Base-by-base conservation (phyloP, 23 tunicate genomes). In the Clavelina lepadiformis region DNA sequence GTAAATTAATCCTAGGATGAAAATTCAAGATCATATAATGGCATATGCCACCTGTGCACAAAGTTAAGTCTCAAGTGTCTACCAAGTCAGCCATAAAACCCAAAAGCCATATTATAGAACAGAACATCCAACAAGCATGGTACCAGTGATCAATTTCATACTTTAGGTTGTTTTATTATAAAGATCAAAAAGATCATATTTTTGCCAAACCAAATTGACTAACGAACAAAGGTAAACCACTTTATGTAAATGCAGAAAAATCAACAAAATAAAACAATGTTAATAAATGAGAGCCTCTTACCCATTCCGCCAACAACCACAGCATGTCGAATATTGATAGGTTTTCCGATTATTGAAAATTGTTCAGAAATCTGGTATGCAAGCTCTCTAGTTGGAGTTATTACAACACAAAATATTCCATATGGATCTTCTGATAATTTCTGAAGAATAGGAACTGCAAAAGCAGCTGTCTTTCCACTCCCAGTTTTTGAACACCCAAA, bases 381-480 rank as follows among this genome's bases (percentile, higher is more conserved):
- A 4, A 94, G 78, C 56, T 94, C 99, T 56, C 99, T 67, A 22
- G 99, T 86, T 33, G 99, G 99, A 20, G 95, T 94, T 0, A 94
- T 57, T 11, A 94, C 91, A 11, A 94, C 73, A 62, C 91, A 82
- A 56, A 86, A 94, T 27, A 94, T 67, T 27, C 99, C 99, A 69
- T 73, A 86, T 0, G 95, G 99, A 80, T 94, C 99, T 65, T 76
- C 95, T n/a, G 95, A 76, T 2, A 94, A 52, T 37, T 86, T 86
- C 36, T 94, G 95, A 41, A 94, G 66, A 33, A 94, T 63, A 31
- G 99, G 99, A 23, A 94, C 73, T n/a, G 95, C 99, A 64, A 94
- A 94, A 24, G 99, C 95, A n/a, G 99, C 99, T 11, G 99, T 94
- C 76, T 94, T 94, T 63, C 99, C 99, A 63, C 92, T 80, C 27